Evolutionary conservation across 2,797 vertebrate species (phyloP), one percentile per base, ranked within the genome.

Genomic region (Channallabes apus): DNA sequence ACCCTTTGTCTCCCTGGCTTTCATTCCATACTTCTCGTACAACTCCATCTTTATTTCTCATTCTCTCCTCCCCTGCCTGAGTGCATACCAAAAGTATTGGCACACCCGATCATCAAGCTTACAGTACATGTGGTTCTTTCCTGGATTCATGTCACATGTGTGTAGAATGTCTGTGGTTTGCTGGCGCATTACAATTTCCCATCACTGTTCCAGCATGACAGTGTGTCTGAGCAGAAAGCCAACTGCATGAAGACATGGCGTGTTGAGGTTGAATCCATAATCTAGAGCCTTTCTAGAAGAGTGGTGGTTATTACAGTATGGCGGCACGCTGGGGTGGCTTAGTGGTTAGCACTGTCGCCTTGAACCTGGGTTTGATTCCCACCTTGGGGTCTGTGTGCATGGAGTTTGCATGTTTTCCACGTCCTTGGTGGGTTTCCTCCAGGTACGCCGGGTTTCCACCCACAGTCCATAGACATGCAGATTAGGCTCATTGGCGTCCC

Each of bases 11-110:
- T 82, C 51, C 51, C 20, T 51, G 90, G 88, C 80, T 79, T 91
- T 91, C 90, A 89, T 91, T 90, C 32, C 51, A 22, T 15, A n/a
- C 38, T 4, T 72, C 38, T n/a, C 15, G 69, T 51, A 93, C 29
- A 61, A 68, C 64, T 85, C 87, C 88, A 86, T 85, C 88, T 58
- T 64, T 46, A 27, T 67, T 56, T 80, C 46, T 71, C 69, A 54
- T 75, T 24, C 69, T n/a, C 35, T 82, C 65, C 24, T 46, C 46
- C 18, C 54, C 24, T 46, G 64, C 69, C 35, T 69, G 32, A 11
- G 32, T 71, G 68, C 68, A 71, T 24, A 72, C 69, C 58, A 41
- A 62, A 79, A n/a, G 32, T 79, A 62, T 62, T 22, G 24, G 32
- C 12, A 78, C 20, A 3, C 32, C 56, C 8, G 7, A 14, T 24